Percentiles rank a stretch among this genome's conserved stretches.
phyloP scores from a whole-genome alignment of 2,888 invertebrate genomes.

The Lithophane socia region DNA sequence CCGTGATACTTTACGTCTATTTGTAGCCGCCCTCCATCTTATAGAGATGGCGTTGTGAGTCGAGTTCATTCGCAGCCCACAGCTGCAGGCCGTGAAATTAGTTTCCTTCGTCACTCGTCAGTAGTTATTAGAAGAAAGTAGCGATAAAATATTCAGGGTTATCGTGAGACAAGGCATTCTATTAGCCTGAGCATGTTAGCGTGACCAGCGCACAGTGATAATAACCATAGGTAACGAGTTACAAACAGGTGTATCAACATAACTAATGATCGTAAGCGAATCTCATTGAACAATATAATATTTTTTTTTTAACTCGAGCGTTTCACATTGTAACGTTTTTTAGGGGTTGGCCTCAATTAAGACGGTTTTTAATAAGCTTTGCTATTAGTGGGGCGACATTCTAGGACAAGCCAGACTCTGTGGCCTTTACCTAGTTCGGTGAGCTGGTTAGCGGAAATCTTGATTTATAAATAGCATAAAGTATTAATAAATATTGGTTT shows the following conservation, averaged over 20 bases:
- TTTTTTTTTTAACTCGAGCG: slow-evolving; percentile 17
- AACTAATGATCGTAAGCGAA: slow-evolving; percentile 40
- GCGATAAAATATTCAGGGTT: slow-evolving; percentile 81
- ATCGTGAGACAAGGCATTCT: slow-evolving; percentile 75
- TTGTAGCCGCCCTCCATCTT: slow-evolving; percentile 30
- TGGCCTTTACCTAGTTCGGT: slow-evolving; percentile 62
- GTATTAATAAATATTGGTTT: slow-evolving; percentile 29
- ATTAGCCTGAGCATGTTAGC: slow-evolving; percentile 76
- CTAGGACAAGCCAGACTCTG: slow-evolving; percentile 42
- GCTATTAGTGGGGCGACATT: slow-evolving; percentile 57
- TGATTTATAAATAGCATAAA: slow-evolving; percentile 35
- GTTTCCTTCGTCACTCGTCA: slow-evolving; percentile 75
- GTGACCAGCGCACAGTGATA: slow-evolving; percentile 68
- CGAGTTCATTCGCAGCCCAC: slow-evolving; percentile 52
- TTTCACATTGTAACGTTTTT: slow-evolving; percentile 26
- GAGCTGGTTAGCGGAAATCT: slow-evolving; percentile 46
- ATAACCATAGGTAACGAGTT: slow-evolving; percentile 67
- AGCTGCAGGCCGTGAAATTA: slow-evolving; percentile 57
- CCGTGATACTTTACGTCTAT: slow-evolving; percentile 23
- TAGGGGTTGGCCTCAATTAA: slow-evolving; percentile 55
- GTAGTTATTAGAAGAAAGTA: slow-evolving; percentile 71
- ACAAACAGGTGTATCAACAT: slow-evolving; percentile 60
- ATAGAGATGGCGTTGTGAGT: slow-evolving; percentile 27
- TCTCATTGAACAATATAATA: slow-evolving; percentile 25
- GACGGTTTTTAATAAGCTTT: slow-evolving; percentile 56